Conservation (phyloP, 2,888 invertebrate species). For the Andrena bicolor region DNA sequence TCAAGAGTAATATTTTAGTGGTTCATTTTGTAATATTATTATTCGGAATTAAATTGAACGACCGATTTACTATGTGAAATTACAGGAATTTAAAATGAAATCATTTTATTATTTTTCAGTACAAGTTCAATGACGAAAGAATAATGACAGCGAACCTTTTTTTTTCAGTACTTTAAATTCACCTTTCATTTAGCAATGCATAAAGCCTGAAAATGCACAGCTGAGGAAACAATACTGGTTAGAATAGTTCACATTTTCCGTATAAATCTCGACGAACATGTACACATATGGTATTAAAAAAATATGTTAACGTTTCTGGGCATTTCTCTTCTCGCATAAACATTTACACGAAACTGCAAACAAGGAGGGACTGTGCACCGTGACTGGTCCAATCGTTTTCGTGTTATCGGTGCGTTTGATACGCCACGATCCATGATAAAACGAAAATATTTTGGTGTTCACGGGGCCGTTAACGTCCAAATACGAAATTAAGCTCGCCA, state of each 20-base stretch:
- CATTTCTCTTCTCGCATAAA: not conserved
- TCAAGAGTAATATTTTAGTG: no score
- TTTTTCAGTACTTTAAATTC: no score
- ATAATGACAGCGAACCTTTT: no score
- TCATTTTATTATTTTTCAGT: no score
- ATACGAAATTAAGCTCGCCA: not conserved
- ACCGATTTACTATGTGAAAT: no score
- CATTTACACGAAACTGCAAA: slow-evolving; percentile 1
- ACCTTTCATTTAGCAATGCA: no score
- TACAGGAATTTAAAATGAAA: no score
- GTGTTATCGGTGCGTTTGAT: not conserved
- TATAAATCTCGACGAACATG: not conserved
- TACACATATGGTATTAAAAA: not conserved
- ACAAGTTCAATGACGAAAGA: no score
- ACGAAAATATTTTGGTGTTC: slow-evolving; percentile 11
- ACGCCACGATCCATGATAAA: not conserved
- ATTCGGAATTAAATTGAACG: no score
- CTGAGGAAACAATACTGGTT: no score
- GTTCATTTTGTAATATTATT: no score
- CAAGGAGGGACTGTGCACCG: not conserved
- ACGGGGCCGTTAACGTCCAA: not conserved
- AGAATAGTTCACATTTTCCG: not conserved
- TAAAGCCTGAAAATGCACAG: no score
- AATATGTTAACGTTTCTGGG: not conserved
- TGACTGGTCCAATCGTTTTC: not conserved